Base-by-base conservation (phyloP, 2,797 vertebrate genomes). In the Coluber constrictor region DNA sequence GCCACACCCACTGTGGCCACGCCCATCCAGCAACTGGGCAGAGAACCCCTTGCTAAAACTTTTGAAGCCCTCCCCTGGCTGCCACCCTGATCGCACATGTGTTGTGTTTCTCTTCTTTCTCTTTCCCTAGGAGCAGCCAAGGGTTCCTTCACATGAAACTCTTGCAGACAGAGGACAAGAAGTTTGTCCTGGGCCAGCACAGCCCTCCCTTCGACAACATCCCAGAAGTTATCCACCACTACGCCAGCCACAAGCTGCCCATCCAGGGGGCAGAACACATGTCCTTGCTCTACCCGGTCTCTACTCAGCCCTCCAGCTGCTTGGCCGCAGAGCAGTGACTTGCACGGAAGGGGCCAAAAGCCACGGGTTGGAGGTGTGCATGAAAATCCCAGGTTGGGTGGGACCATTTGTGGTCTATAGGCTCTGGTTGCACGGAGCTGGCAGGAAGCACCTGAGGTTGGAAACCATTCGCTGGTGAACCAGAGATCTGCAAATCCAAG, bases 131-230 rank as follows among this genome's bases (percentile, higher is more conserved):
- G 98, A 99, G 99, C 98, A 99, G 98, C 96, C 99, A 99, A 95
- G 99, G 99, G 95, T 99, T 99, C 98, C 99, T 99, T 98, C 99
- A 99, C 96, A 99, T 99, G 99, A 99, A 99, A 95, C 98, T 99
- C 94, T 98, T 98, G 0, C 97, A 98, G 96, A 99, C 99, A 23
- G 99, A 99, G 97, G 99, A 99, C 97, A 99, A 98, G 97, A 98
- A 99, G 96, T 99, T 99, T 54, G 97, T 99, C 96, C 97, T 99
- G 97, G 99, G 99, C 92, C 99, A 99, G 98, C 99, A 99, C 98
- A 99, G 99, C 97, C 98, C 98, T 0, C 98, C 98, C 9, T 99
- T 99, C 6, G 98, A 99, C 98, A 99, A 98, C 70, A 98, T 99
- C 92, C 99, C 99, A 0, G 99, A 99, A 97, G 99, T 99, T 95